Evolutionary conservation across 2,888 invertebrate species (phyloP), one percentile per base, ranked within the genome.

Genomic region (Copidosoma aretas): DNA sequence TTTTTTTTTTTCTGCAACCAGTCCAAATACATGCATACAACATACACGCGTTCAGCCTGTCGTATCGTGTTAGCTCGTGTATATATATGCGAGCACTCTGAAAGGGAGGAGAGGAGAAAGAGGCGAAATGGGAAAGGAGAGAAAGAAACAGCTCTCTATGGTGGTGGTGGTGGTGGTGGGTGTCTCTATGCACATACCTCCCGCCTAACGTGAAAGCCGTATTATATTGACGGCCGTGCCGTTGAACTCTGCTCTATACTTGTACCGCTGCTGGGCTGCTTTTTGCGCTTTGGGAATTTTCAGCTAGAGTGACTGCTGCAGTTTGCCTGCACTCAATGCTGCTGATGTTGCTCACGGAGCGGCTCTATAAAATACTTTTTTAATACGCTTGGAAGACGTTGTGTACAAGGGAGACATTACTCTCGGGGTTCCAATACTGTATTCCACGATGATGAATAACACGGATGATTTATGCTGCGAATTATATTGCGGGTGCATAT

Each of bases 401-500:
- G 32, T 32, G 8, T 32, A 32, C 32, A 32, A 32, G 8, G 4
- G 32, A 32, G 32, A 32, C 32, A 32, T 32, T 32, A 3, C 32
- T 32, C 8, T 32, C 32, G 32, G 43, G 43, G 51, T 49, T 56
- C 46, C 24, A 24, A 69, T 64, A 53, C 25, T 22, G 51, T 17
- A 3, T 52, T 43, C 32, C 32, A n/a, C 41, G n/a, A 54, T 60
- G 62, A 66, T 60, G 62, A 66, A 66, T 66, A 60, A 66, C 60
- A 12, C 43, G 32, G 59, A 65, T 60, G 54, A 66, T 63, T 59
- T 63, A 66, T 41, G 53, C 41, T 32, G 43, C 53, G 17, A 46
- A 46, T 32, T 25, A 24, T 69, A n/a, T n/a, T 60, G 59, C 53
- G 24, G 5, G 2, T n/a, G 19, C 15, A 32, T 32, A 58, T 61